These are phyloP conservation scores for Phoebastria nigripes DNA, from an alignment of 2,797 vertebrate species.

Conservation along the genomic window DNA sequence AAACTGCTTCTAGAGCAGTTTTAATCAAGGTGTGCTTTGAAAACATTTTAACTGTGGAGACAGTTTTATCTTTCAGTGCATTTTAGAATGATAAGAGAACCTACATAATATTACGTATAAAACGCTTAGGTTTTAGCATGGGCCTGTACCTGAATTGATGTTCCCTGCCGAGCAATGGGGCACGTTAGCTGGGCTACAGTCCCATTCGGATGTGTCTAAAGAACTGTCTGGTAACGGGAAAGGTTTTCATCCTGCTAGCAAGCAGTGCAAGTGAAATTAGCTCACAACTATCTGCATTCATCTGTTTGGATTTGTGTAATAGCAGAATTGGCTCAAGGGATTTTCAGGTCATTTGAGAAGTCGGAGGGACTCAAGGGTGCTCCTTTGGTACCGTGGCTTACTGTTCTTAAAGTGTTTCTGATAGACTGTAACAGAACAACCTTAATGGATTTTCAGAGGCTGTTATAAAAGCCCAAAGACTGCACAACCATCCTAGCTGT, in stretches of 20 bases:
- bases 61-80: not conserved
- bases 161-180: not conserved
- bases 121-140: not conserved
- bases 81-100: not conserved
- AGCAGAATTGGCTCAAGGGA: not conserved
- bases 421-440: not conserved
- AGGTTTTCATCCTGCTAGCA: not conserved
- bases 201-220: accelerated
- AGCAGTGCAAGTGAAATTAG: not conserved
- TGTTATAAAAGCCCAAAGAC: not conserved
- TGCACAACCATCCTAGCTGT: no score
- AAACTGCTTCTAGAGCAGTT: not conserved
- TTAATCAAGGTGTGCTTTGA: not conserved
- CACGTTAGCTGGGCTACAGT: not conserved
- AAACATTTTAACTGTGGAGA: not conserved
- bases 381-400: not conserved
- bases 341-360: not conserved
- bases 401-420: not conserved
- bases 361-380: not conserved
- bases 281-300: not conserved
- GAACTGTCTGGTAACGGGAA: not conserved
- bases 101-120: not conserved
- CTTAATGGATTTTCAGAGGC: not conserved
- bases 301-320: not conserved
- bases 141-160: not conserved